phyloP scores from a whole-genome alignment of 2,888 invertebrate genomes.

The Mylabris sibirica region DNA sequence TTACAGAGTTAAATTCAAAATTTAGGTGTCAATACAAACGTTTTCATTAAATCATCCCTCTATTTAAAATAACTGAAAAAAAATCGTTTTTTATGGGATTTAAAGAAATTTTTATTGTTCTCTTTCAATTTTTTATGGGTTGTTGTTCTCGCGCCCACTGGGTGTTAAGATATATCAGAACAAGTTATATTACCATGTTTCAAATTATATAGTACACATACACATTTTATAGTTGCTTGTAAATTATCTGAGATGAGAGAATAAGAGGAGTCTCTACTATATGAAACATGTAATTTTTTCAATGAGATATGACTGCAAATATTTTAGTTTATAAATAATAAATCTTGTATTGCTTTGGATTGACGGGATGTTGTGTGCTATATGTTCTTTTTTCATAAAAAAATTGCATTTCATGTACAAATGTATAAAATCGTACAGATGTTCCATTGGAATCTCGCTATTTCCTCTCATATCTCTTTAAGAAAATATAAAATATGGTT shows the following conservation, averaged over 20 bases:
- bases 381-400: neutral
- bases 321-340: no score
- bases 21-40: no score
- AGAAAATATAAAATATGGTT: neutral
- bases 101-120: neutral
- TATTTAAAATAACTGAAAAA: no score
- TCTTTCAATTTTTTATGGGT: neutral
- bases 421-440: neutral
- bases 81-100: no score
- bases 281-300: no score
- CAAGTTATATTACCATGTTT: conserved; percentile 7
- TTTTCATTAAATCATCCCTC: no score
- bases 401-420: neutral
- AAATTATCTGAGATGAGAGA: neutral
- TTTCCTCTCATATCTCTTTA: neutral
- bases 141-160: neutral
- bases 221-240: neutral
- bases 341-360: neutral
- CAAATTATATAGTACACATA: neutral
- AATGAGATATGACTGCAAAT: no score
- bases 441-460: neutral
- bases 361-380: neutral
- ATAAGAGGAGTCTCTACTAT: neutral
- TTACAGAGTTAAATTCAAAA: no score
- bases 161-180: conserved; percentile 8